Evolutionary conservation across 2,888 invertebrate species (phyloP).

Genomic region (Teleiodes luculella): DNA sequence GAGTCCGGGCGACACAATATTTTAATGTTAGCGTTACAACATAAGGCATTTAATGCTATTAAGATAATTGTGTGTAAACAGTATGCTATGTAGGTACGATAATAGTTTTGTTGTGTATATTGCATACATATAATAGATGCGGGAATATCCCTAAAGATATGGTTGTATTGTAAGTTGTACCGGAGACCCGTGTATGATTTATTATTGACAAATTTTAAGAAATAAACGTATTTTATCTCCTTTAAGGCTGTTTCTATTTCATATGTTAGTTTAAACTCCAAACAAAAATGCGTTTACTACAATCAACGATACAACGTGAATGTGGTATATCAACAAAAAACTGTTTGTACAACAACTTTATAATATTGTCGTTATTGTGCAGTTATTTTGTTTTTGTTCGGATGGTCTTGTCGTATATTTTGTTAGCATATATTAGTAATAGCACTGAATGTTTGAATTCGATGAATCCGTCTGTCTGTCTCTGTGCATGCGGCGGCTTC

Average conservation of each 20-base stretch:
- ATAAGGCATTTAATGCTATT: slow-evolving; percentile 38
- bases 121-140: slow-evolving; percentile 35
- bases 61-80: slow-evolving; percentile 45
- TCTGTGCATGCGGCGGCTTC: no score
- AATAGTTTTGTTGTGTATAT: slow-evolving; percentile 49
- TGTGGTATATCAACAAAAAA: no score
- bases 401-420: no score
- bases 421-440: no score
- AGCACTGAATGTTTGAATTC: no score
- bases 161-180: slow-evolving; percentile 60
- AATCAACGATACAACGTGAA: no score
- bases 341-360: no score
- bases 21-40: slow-evolving; percentile 21
- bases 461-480: no score
- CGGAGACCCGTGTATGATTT: slow-evolving; percentile 47
- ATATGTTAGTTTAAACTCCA: no score
- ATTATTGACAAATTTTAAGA: slow-evolving; percentile 71
- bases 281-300: no score
- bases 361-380: no score
- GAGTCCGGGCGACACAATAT: slow-evolving; percentile 24
- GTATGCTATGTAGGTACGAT: slow-evolving; percentile 36
- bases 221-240: slow-evolving; percentile 75
- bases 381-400: no score
- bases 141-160: slow-evolving; percentile 37
- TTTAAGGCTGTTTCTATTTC: slow-evolving; percentile 51